Conservation (phyloP, 2,113 vertebrate genomes). For the Ciconia maguari region DNA sequence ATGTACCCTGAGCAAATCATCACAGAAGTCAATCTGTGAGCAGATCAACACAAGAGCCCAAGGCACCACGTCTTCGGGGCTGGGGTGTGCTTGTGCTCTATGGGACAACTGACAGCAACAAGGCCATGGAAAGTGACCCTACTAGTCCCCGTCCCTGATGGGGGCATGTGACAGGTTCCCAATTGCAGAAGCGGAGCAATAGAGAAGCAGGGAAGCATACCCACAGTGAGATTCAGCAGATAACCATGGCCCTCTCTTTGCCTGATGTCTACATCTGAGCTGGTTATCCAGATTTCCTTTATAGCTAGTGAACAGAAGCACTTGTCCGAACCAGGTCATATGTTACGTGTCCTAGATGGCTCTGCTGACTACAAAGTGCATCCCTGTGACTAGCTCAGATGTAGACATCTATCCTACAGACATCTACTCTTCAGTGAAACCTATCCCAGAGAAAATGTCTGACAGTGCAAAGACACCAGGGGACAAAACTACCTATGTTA, state of each 20-base stretch:
- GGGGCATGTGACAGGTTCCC: neutral
- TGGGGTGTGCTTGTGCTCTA: neutral
- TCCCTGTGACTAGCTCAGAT: neutral
- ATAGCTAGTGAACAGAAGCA: neutral
- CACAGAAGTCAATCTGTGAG: neutral
- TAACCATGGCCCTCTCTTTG: neutral
- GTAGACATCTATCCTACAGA: neutral
- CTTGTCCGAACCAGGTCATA: accelerated
- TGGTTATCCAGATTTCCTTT: neutral
- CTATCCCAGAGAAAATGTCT: neutral
- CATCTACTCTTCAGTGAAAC: neutral
- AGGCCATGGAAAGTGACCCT: neutral
- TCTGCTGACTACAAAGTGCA: neutral
- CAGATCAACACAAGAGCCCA: neutral
- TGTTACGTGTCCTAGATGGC: accelerated
- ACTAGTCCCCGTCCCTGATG: neutral
- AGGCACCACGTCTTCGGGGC: neutral
- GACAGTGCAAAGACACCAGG: neutral
- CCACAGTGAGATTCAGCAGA: neutral
- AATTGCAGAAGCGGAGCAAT: neutral
- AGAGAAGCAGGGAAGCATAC: neutral
- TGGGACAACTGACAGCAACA: neutral
- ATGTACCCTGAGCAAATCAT: neutral
- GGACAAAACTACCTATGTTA: neutral
- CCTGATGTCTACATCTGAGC: neutral